Base-by-base conservation (phyloP, 1,140 invertebrate species). In the Paracyclopina nana region DNA sequence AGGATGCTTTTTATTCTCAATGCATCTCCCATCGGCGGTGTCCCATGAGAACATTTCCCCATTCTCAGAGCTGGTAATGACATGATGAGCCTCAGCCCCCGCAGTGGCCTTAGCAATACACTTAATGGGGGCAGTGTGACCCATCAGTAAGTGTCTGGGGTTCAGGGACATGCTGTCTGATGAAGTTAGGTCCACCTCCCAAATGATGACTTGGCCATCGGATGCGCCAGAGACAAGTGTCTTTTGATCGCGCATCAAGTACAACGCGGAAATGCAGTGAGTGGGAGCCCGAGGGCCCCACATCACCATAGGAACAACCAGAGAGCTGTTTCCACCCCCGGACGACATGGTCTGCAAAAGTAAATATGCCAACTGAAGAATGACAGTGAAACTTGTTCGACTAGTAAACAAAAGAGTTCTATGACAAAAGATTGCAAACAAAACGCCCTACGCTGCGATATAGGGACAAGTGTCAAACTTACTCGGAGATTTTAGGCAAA, bases 151-250 rank as follows among this genome's bases (percentile, higher is more conserved):
- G 67, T 83, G 91, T 52, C 85, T 70, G 4, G 94, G 91, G n/a
- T 77, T 87, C 73, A 97, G 83, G 77, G 94, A 70, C 24, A 61
- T 65, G 53, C 45, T 48, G 30, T 56, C 30, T 6, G 14, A 62
- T 3, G 76, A 78, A 55, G 77, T 77, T 2, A 81, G 78, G 57
- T 85, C 77, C 16, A 95, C 80, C 67, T 86, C 77, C 94, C 94
- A 99, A 16, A 98, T 71, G 63, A 87, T 90, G 59, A 99, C 88
- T 64, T 97, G 91, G 22, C 94, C 94, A 71, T 98, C 92, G 60
- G 92, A 84, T 62, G 86, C 94, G 28, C 92, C 94, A 20, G 94
- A 97, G 1, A 95, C 79, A 50, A 98, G 72, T 16, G 84, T 91
- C 62, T 76, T 79, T 62, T 91, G 82, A 69, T 96, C 86, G 51